Percentiles rank a stretch among this genome's conserved stretches.
phyloP scores from a whole-genome alignment of 2,888 invertebrate genomes.

The Gnatocerus cornutus region DNA sequence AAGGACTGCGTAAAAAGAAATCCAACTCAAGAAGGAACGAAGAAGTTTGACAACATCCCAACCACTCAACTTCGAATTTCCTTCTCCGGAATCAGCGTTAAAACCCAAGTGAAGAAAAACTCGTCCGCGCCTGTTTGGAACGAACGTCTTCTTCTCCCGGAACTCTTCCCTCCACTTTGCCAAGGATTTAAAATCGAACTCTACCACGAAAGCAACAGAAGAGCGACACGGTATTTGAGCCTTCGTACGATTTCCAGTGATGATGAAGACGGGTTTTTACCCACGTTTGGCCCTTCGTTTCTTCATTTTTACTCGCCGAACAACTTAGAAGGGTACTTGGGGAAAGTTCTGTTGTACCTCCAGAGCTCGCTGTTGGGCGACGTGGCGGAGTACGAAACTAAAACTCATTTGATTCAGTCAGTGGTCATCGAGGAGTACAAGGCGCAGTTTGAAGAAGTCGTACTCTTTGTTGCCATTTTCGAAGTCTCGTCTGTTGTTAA shows the following conservation, averaged over 20 bases:
- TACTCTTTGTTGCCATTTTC: constrained; percentile 78
- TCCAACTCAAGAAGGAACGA: constrained; percentile 61
- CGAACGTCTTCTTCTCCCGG: constrained; percentile 84
- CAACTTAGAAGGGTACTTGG: constrained; percentile 78
- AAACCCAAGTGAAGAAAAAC: constrained; percentile 78
- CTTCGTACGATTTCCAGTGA: constrained; percentile 76
- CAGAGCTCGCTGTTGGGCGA: constrained; percentile 75
- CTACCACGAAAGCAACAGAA: constrained; percentile 67
- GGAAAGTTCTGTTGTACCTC: constrained; percentile 82
- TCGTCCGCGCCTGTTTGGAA: constrained; percentile 81
- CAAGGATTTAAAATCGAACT: constrained; percentile 82
- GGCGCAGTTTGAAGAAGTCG: constrained; percentile 78
- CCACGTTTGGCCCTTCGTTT: constrained; percentile 88
- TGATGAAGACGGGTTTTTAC: constrained; percentile 79
- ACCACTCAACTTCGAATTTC: constrained; percentile 74
- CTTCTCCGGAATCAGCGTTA: constrained; percentile 78
- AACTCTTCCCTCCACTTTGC: constrained; percentile 87
- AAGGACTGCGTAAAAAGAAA: constrained; percentile 61
- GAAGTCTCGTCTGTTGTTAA: constrained; percentile 81
- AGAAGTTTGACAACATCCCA: constrained; percentile 65
- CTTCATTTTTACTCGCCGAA: constrained; percentile 83
- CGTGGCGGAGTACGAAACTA: constrained; percentile 8
- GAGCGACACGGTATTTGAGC: constrained; percentile 75
- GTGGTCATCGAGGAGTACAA: constrained; percentile 66
- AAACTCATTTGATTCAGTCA: background rate